A percentile compares a stretch with the other conserved stretches of the same genome.
Conservation (phyloP, 2,888 invertebrate species). For the Gibbula magus region DNA sequence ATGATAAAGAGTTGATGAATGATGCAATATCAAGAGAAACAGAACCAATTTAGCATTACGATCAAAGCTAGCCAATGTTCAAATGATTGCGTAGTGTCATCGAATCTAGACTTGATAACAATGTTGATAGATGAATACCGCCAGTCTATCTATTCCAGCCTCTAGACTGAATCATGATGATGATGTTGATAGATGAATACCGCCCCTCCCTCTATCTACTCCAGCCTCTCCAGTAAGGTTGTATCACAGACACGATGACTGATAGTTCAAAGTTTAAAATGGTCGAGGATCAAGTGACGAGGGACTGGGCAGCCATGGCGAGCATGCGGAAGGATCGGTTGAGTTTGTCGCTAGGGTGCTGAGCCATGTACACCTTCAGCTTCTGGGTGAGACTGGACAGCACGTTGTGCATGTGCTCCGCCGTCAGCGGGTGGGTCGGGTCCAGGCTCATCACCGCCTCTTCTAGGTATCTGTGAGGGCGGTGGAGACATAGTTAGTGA, state of each 20-base stretch:
- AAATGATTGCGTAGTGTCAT: no score
- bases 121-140: no score
- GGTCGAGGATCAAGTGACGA: slow-evolving; percentile 40
- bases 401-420: slow-evolving; percentile 88
- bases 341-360: slow-evolving; percentile 82
- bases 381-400: slow-evolving; percentile 86
- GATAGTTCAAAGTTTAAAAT: not conserved
- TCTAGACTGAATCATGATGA: no score
- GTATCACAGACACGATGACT: not conserved
- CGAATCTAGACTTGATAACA: no score
- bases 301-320: slow-evolving; percentile 80
- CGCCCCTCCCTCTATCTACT: no score
- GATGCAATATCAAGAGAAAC: no score
- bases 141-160: no score
- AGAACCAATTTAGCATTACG: no score
- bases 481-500: not conserved
- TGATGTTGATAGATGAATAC: no score
- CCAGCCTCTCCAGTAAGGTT: not conserved
- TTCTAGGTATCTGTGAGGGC: slow-evolving; percentile 84
- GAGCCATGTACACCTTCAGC: slow-evolving; percentile 74
- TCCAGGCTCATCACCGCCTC: slow-evolving; percentile 91
- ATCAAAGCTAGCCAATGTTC: no score
- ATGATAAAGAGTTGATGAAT: no score
- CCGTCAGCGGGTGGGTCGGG: slow-evolving; percentile 84
- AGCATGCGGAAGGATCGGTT: slow-evolving; percentile 83